Conservation (phyloP, 2,888 invertebrate species). For the Synanthedon vespiformis region DNA sequence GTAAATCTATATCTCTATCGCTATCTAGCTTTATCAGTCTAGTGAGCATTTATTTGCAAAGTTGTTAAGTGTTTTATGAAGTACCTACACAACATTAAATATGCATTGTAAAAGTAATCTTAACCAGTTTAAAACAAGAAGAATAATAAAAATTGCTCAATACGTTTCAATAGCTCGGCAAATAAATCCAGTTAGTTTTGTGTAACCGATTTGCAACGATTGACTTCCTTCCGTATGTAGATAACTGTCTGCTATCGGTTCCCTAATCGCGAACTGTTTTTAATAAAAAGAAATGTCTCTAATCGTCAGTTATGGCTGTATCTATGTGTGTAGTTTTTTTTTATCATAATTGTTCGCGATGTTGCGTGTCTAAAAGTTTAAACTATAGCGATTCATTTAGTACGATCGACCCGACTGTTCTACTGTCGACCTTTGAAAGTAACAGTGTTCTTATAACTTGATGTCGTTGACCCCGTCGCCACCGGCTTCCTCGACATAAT, state of each 20-base stretch:
- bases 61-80: too few species aligned
- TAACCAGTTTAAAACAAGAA: too few species aligned
- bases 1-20: constrained; percentile 1
- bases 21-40: constrained; percentile 10
- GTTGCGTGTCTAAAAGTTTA: too few species aligned
- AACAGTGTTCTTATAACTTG: constrained; percentile 51
- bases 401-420: constrained; percentile 8
- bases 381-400: too few species aligned
- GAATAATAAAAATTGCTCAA: too few species aligned
- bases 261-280: background rate
- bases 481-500: constrained; percentile 29
- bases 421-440: constrained; percentile 61
- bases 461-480: constrained; percentile 47
- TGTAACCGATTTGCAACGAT: constrained; percentile 25
- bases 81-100: too few species aligned
- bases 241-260: constrained; percentile 11
- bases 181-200: constrained; percentile 17
- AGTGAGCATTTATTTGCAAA: too few species aligned
- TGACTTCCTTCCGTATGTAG: constrained; percentile 26
- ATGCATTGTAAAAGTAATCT: too few species aligned
- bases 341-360: too few species aligned
- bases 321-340: background rate
- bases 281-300: background rate
- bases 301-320: background rate
- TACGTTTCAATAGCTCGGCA: constrained; percentile 12